Evolutionary conservation across 2,113 vertebrate genomes (phyloP), one percentile per base, ranked within the genome.

Genomic region (Xiphorhynchus elegans): DNA sequence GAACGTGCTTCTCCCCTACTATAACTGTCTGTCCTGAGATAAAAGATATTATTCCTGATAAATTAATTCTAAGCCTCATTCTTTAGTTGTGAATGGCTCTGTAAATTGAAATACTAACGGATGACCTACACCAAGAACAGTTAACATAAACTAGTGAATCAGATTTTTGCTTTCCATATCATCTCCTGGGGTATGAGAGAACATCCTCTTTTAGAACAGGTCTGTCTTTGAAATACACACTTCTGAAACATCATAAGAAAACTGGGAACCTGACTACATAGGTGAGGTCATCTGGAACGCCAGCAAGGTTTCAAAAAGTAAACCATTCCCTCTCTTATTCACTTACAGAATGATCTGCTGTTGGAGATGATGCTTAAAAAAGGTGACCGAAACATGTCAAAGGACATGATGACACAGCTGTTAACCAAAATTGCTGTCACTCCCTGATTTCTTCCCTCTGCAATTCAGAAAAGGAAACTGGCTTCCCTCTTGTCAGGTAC

Each of bases 371-470:
- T 49, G n/a, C n/a, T 60, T 14, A 17, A 42, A 55, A 60, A 8
- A 47, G 40, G 15, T 63, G 39, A 62, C 25, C 31, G 49, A 81
- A 67, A 47, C 55, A 59, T 0, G 0, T 0, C 40, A 46, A 56
- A 42, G 40, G 35, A 84, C 44, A 64, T 13, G 40, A 40, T n/a
- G 63, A 47, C 40, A 59, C 39, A 64, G 33, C 28, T 66, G 10
- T 62, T 74, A 31, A 37, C 33, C 0, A 39, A 26, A 10, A 33
- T 28, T 67, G 37, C 47, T 67, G 6, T 20, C 18, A 15, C 62
- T 44, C 35, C 23, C 17, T 11, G 21, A 53, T 62, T 75, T 56
- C 35, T 59, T 46, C 28, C 21, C 21, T 64, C 39, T 56, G 35
- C 19, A 6, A 15, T 3, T 25, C 42, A 82, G 42, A 74, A 58